Percentiles rank a stretch among this genome's conserved stretches.
Evolutionary conservation across 2,888 invertebrate genomes (phyloP).

Genomic region (Aethes cnicana): DNA sequence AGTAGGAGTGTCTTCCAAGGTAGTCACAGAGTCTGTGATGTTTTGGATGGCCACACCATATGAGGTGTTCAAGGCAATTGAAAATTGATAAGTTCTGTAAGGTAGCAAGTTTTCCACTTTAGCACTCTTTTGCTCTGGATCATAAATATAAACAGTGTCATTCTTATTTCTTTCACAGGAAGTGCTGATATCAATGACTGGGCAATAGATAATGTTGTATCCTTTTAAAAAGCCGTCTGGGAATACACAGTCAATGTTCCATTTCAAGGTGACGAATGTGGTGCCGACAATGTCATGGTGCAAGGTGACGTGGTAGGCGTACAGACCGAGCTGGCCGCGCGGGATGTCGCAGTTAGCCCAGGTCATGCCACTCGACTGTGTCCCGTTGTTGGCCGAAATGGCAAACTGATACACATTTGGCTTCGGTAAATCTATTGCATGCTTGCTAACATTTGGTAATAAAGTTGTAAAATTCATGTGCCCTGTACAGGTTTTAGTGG

Average conservation of each 20-base stretch:
- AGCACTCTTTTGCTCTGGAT: constrained; percentile 77
- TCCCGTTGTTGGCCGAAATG: constrained; percentile 88
- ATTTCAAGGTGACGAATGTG: constrained; percentile 80
- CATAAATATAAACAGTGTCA: constrained; percentile 61
- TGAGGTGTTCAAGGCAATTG: constrained; percentile 83
- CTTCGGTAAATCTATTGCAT: constrained; percentile 83
- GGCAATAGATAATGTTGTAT: constrained; percentile 89
- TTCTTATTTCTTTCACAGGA: constrained; percentile 75
- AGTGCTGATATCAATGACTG: constrained; percentile 76
- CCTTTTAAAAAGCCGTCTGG: constrained; percentile 87
- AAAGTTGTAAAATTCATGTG: constrained; percentile 70
- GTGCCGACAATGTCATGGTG: constrained; percentile 63
- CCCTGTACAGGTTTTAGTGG: constrained; percentile 79
- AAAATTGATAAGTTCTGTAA: constrained; percentile 88
- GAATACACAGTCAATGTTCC: constrained; percentile 90
- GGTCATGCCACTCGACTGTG: constrained; percentile 90
- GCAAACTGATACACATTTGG: constrained; percentile 88
- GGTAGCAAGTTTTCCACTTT: constrained; percentile 86
- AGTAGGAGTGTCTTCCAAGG: constrained; percentile 85
- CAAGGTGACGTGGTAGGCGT: constrained; percentile 73
- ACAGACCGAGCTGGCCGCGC: constrained; percentile 76
- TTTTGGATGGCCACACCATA: constrained; percentile 66
- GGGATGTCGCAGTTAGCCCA: constrained; percentile 89
- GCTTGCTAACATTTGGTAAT: constrained; percentile 54
- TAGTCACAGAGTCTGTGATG: constrained; percentile 84